Evolutionary conservation across 2,888 invertebrate genomes (phyloP), one percentile per base, ranked within the genome.

Genomic region (Julus scandinavius): DNA sequence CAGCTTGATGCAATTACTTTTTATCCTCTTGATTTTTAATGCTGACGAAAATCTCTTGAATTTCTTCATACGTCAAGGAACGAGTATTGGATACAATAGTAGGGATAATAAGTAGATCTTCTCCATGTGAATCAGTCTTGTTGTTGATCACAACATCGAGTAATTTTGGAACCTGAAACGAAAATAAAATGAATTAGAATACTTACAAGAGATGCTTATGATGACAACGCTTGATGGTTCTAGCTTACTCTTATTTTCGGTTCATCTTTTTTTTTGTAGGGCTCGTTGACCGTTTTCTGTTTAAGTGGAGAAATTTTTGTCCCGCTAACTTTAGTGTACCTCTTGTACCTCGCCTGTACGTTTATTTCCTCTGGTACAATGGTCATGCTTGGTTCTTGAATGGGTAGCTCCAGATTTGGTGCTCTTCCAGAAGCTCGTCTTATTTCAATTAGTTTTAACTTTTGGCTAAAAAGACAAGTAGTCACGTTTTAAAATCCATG

Each of bases 1-100:
- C 72, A n/a, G 29, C n/a, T 29, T 72, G 72, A 6, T 2, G 41
- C 29, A 49, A n/a, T 85, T 45, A 58, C 58, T 50, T 88, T 87
- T 84, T 88, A 29, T 87, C 54, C 15, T 85, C 88, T 38, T 86
- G 84, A 7, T 86, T 40, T 6, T 89, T 89, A 40, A 90, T 89
- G 72, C 89, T 54, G 7, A 89, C 88, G 89, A 90, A 91, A 20
- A 91, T 13, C 29, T 90, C 88, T 38, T 90, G 84, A 5, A 91
- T 89, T 20, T 91, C 90, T 4, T 90, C 89, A 45, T 90, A 90
- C 86, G 88, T 88, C 45, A 91, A 85, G 40, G 90, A 89, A 7
- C 80, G 80, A 13, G 38, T 38, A 80, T 80, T 80, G 2, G 80
- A 80, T 38, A 80, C 80, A 13, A 80, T 38, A 1, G 29, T 20